Percentiles rank a stretch among this genome's conserved stretches.
Evolutionary conservation across 2,888 invertebrate genomes (phyloP).

Genomic region (Corbicula japonica): DNA sequence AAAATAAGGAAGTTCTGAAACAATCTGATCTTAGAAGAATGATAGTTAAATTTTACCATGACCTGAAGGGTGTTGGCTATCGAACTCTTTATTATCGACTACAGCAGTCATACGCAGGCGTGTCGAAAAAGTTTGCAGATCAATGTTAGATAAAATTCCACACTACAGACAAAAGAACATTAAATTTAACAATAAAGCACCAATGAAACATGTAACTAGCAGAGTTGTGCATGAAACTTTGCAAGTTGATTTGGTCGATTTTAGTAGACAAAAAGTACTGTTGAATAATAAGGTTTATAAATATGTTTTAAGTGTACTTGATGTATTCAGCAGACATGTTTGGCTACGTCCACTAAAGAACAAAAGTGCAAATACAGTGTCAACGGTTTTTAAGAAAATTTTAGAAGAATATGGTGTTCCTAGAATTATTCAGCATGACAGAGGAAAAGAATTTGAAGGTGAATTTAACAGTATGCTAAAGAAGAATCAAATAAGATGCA

Average conservation of each 20-base stretch:
- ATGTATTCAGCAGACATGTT: not conserved
- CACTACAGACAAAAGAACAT: constrained; percentile 14
- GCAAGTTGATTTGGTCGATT: not conserved
- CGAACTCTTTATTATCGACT: constrained; percentile 4
- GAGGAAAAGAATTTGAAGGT: not conserved
- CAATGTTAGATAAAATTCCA: constrained; percentile 5
- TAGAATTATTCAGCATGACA: not conserved
- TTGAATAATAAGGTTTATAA: not conserved
- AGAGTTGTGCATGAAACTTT: not conserved
- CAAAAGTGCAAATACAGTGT: not conserved
- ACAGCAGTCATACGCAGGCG: constrained; percentile 8
- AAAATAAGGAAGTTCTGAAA: constrained; percentile 20
- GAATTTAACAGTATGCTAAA: not conserved
- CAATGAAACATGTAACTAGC: constrained; percentile 20
- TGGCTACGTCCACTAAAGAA: not conserved
- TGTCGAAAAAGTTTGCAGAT: not conserved
- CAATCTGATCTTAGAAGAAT: constrained; percentile 9
- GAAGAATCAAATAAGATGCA: not conserved
- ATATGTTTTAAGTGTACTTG: not conserved
- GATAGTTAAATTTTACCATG: constrained; percentile 6
- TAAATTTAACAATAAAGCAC: constrained; percentile 11
- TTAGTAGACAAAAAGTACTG: not conserved
- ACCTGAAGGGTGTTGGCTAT: constrained; percentile 20
- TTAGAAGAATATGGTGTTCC: not conserved
- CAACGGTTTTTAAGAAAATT: constrained; percentile 6